Base-by-base conservation (phyloP, 2,797 vertebrate species). In the Carapus acus region DNA sequence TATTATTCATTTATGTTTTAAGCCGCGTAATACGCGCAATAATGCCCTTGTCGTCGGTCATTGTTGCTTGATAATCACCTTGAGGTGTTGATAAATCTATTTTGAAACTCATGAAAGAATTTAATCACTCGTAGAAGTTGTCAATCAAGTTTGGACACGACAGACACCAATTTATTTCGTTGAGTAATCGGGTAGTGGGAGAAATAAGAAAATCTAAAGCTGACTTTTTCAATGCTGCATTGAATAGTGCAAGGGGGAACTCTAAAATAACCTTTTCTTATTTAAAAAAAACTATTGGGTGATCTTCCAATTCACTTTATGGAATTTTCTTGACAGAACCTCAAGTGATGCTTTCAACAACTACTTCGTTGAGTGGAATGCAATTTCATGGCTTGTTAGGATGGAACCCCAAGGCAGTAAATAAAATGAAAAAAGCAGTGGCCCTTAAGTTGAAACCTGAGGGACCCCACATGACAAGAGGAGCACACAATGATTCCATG, bases 221-320 rank as follows among this genome's bases (percentile, higher is more conserved):
- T 22, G 19, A 24, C 15, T 36, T 48, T 47, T 62, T 54, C 20
- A 24, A 42, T n/a, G 27, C 27, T 36, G 21, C 18, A 7, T 33
- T 52, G 4, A 31, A 17, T 45, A 29, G 16, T 33, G 49, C 24
- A 20, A 55, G 16, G n/a, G 36, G 36, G 2, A n/a, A 48, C 14
- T 27, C 14, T 11, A 41, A 57, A 21, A 19, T 42, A 29, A 62
- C 17, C 14, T 54, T 43, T 19, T 17, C 34, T 41, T 46, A 54
- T 40, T 11, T 61, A n/a, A 22, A 19, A 53, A 27, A 61, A 53
- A 47, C 24, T 61, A 24, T 43, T 24, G 27, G 56, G 56, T 43
- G n/a, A 38, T 19, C 27, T 44, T 15, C 22, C 24, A 52, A 42
- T 29, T 42, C 23, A 31, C 6, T 53, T 43, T 11, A 43, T n/a